These are phyloP conservation scores for Microctonus hyperodae DNA, from an alignment of 2,888 invertebrate species.

Conservation along the genomic window DNA sequence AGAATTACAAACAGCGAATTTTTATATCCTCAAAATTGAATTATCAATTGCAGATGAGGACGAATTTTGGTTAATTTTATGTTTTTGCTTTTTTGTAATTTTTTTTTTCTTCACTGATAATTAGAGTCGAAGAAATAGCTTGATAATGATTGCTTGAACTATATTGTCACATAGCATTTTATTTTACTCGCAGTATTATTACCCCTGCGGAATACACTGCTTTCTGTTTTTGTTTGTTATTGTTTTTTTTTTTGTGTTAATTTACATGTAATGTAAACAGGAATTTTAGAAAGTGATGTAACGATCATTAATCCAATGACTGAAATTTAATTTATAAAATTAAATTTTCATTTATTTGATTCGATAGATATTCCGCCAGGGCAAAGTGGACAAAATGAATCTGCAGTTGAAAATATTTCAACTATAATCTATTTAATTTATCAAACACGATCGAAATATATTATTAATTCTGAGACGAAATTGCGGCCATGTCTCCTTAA, in stretches of 20 bases:
- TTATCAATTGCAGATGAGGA: too few species aligned
- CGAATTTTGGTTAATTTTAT: slow-evolving; percentile 4
- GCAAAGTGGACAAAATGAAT: slow-evolving; percentile 21
- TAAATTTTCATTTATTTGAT: slow-evolving; percentile 3
- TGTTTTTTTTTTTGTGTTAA: too few species aligned
- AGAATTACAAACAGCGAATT: too few species aligned
- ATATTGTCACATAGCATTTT: slow-evolving; percentile 16
- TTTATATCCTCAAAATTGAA: too few species aligned
- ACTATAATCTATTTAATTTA: slow-evolving; percentile 24
- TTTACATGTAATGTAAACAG: neutral
- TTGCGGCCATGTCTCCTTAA: slow-evolving; percentile 22
- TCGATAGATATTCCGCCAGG: slow-evolving; percentile 21
- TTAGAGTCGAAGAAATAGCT: slow-evolving; percentile 18
- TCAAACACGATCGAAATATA: slow-evolving; percentile 25
- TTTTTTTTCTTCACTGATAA: slow-evolving; percentile 1
- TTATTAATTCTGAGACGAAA: slow-evolving; percentile 22
- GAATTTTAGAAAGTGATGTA: neutral
- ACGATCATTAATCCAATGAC: neutral
- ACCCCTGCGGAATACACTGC: slow-evolving; percentile 29
- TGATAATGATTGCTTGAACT: slow-evolving; percentile 25
- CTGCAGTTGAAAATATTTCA: neutral
- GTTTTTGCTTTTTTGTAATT: neutral
- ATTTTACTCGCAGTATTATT: slow-evolving; percentile 35
- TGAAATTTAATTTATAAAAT: neutral
- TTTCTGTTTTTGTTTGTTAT: neutral